phyloP scores from a whole-genome alignment of 2,113 vertebrate genomes.

The Tragelaphus buxtoni region DNA sequence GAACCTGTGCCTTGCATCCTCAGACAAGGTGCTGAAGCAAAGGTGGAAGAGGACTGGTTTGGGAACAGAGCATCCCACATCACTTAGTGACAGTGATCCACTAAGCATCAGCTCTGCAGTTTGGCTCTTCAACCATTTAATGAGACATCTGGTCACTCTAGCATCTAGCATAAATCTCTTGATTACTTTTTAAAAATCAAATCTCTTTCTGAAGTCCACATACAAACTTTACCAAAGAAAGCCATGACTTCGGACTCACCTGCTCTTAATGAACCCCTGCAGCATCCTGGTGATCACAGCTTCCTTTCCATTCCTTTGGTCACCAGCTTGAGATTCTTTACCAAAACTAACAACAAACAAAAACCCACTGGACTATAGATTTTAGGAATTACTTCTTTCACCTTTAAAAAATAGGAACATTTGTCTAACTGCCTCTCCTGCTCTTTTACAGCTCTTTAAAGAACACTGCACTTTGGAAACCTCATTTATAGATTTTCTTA shows the following conservation, averaged over 20 bases:
- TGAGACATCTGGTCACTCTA: background rate
- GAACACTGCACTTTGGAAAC: background rate
- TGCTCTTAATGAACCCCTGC: background rate
- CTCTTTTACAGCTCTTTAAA: background rate
- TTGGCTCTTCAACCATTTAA: background rate
- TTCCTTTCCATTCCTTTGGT: background rate
- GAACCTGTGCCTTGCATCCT: background rate
- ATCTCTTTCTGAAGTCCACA: background rate
- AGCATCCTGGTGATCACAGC: background rate
- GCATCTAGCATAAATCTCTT: background rate
- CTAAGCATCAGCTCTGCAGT: background rate
- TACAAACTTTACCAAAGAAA: background rate
- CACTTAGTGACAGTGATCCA: background rate
- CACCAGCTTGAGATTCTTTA: background rate
- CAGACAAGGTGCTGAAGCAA: background rate
- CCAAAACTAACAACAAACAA: background rate
- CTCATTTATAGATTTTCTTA: background rate
- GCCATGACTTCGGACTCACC: accelerated
- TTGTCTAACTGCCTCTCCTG: background rate
- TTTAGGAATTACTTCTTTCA: background rate
- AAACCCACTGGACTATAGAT: background rate
- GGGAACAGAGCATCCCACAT: background rate
- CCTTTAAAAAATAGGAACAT: background rate
- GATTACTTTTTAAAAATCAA: background rate
- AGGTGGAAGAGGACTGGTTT: background rate